phyloP scores from a whole-genome alignment of 2,888 invertebrate species.

The Pseudococcus jackbeardsleyi region DNA sequence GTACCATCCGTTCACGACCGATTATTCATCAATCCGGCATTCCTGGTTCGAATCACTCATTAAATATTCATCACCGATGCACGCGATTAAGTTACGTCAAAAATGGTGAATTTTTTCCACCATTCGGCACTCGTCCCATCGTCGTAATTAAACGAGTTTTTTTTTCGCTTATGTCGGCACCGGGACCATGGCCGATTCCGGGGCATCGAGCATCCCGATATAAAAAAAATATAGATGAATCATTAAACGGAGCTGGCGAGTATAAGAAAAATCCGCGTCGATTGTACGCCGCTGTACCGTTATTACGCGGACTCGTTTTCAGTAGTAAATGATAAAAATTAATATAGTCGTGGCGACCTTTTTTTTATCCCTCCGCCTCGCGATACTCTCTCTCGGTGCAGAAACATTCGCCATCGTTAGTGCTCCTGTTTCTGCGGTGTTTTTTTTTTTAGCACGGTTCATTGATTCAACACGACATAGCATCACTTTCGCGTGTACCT shows the following conservation, averaged over 20 bases:
- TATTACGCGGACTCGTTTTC: conserved; percentile 18
- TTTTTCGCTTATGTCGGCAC: background rate
- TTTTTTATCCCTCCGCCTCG: background rate
- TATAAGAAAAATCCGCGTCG: background rate
- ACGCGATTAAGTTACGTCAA: conserved; percentile 21
- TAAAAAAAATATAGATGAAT: conserved; percentile 22
- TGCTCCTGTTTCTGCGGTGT: background rate
- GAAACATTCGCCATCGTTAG: conserved; percentile 8
- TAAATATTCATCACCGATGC: conserved; percentile 5
- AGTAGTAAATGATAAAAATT: conserved; percentile 20
- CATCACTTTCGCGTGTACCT: conserved; percentile 24
- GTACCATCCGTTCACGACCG: background rate
- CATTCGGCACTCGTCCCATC: background rate
- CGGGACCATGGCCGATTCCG: background rate
- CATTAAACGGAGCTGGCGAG: background rate
- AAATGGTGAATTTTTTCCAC: conserved; percentile 2
- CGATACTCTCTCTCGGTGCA: background rate
- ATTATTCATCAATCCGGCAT: conserved; percentile 25
- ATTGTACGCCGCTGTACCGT: background rate
- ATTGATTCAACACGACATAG: conserved; percentile 44
- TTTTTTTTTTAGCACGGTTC: conserved; percentile 35
- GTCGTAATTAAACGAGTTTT: conserved; percentile 33
- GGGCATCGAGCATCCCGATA: background rate
- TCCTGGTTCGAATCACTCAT: conserved; percentile 6
- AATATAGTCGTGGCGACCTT: conserved; percentile 43